A percentile compares a stretch with the other conserved stretches of the same genome.
phyloP scores from a whole-genome alignment of 2,797 vertebrate species.

The Scolopax rusticola region DNA sequence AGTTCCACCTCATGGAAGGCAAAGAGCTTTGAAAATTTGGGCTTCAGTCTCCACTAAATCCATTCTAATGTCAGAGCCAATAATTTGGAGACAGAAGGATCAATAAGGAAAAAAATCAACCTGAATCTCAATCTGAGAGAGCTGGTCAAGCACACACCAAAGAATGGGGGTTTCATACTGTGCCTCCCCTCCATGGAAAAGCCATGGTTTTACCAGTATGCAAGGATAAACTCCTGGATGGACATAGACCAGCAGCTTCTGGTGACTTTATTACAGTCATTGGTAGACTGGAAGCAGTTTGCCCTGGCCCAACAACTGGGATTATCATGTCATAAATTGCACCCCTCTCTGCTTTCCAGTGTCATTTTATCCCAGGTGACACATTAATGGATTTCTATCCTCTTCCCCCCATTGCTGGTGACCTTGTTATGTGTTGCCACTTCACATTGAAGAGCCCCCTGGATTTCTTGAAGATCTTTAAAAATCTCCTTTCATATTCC shows the following conservation, averaged over 20 bases:
- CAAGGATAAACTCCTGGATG: not conserved
- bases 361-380: not conserved
- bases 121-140: not conserved
- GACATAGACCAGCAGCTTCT: not conserved
- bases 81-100: not conserved
- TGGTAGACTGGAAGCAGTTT: not conserved
- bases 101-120: too few species aligned
- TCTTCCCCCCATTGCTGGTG: not conserved
- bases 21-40: not conserved
- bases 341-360: not conserved
- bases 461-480: not conserved
- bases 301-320: not conserved
- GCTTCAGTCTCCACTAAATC: not conserved
- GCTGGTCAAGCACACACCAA: not conserved
- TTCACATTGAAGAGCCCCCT: not conserved
- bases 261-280: not conserved
- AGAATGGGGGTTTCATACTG: not conserved
- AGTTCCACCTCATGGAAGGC: not conserved
- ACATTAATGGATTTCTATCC: not conserved
- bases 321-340: not conserved
- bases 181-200: not conserved
- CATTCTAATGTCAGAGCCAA: not conserved
- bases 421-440: not conserved
- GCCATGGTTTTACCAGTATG: rapidly evolving
- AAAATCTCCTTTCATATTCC: not conserved